Percentiles rank a stretch among this genome's conserved stretches.
Conservation (phyloP, 2,797 vertebrate species). For the Peromyscus eremicus region DNA sequence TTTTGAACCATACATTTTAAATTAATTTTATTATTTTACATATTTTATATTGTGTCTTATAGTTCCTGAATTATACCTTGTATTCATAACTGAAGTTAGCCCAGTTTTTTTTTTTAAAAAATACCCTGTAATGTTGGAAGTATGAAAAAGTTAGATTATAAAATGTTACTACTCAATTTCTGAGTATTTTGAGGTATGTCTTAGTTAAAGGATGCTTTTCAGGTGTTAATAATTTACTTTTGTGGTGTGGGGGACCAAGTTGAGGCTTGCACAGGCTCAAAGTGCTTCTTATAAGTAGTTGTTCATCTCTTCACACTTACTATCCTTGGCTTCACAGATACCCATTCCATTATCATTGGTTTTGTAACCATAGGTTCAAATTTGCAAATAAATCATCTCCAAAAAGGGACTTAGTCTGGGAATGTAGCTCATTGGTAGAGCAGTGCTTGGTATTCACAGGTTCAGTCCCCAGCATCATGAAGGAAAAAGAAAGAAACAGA, state of each 20-base stretch:
- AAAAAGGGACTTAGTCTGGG: background rate
- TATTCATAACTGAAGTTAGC: background rate
- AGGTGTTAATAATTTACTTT: background rate
- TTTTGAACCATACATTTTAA: slow-evolving; percentile 38
- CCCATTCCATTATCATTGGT: slow-evolving; percentile 5
- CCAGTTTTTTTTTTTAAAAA: background rate
- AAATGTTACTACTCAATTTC: background rate
- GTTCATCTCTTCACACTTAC: background rate
- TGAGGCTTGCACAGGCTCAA: background rate
- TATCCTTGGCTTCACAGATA: background rate
- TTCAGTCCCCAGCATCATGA: background rate
- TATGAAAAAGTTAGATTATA: background rate
- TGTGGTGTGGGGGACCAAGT: background rate
- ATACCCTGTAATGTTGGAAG: background rate
- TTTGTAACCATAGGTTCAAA: slow-evolving; percentile 15
- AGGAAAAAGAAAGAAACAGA: background rate
- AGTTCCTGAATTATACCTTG: slow-evolving; percentile 15
- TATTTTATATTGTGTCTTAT: slow-evolving; percentile 58
- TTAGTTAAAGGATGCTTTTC: slow-evolving; percentile 49
- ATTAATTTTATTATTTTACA: slow-evolving; percentile 36
- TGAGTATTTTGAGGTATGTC: slow-evolving; percentile 4
- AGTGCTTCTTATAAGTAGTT: background rate
- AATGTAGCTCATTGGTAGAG: background rate
- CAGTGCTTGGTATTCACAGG: background rate
- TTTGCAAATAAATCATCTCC: slow-evolving; percentile 8